Evolutionary conservation across 2,888 invertebrate genomes (phyloP).

Genomic region (Tiliacea citrago): DNA sequence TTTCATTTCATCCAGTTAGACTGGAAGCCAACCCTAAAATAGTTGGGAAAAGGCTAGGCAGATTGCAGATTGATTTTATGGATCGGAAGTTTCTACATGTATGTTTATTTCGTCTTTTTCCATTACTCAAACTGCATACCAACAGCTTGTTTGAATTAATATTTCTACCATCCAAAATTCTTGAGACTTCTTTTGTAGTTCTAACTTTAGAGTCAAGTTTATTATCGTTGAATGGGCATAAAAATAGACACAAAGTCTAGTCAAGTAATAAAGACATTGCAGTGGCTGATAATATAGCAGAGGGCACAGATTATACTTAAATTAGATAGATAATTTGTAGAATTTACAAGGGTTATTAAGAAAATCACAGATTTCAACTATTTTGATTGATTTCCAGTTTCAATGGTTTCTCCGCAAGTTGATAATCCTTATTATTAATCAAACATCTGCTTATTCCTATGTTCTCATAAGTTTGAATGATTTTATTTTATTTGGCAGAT

Average conservation of each 20-base stretch:
- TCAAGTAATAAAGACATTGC: neutral
- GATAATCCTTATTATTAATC: neutral
- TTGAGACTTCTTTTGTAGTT: constrained; percentile 14
- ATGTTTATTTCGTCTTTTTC: neutral
- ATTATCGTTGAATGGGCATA: constrained; percentile 29
- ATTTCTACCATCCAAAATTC: neutral
- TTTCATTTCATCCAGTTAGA: too few relatives aligned
- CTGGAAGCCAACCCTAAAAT: neutral
- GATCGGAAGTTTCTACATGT: neutral
- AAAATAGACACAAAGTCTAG: constrained; percentile 32
- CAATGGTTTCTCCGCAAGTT: neutral
- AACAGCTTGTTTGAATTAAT: constrained; percentile 9
- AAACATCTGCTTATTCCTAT: neutral
- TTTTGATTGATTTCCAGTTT: neutral
- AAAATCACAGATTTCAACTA: neutral
- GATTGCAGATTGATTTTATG: neutral
- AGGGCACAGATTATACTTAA: neutral
- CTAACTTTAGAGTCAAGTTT: constrained; percentile 34
- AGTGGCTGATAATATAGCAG: neutral
- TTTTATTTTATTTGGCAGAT: constrained; percentile 10
- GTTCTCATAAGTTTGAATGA: neutral
- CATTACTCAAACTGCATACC: neutral
- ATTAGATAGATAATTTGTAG: neutral
- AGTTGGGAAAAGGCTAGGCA: neutral
- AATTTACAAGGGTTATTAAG: neutral